These are phyloP conservation scores for Mystacornis crossleyi DNA, from an alignment of 2,113 vertebrate species.

Conservation along the genomic window DNA sequence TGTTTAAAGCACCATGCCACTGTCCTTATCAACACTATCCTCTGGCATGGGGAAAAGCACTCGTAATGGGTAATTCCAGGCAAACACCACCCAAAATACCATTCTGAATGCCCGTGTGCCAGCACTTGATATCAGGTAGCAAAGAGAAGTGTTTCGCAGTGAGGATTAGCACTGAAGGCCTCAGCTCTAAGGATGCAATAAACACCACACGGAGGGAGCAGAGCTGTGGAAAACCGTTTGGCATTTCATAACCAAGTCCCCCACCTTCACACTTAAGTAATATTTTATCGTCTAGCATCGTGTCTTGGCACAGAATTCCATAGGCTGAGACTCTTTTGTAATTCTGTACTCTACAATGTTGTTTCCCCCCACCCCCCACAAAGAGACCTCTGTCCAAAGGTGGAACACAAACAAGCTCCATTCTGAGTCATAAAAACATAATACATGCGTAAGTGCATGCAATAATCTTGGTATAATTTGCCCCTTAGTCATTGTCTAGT, in stretches of 20 bases:
- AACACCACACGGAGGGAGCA: not conserved
- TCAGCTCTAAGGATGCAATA: not conserved
- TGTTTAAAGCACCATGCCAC: not conserved
- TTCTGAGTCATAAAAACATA: slow-evolving; percentile 75
- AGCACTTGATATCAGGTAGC: not conserved
- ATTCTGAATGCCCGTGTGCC: not conserved
- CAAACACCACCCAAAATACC: not conserved
- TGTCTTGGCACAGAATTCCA: slow-evolving; percentile 31
- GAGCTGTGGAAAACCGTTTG: not conserved
- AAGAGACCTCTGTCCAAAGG: slow-evolving; percentile 72
- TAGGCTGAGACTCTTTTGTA: slow-evolving; percentile 54
- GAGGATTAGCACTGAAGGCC: not conserved
- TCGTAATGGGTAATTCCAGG: not conserved
- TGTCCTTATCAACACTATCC: not conserved
- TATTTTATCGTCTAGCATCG: slow-evolving; percentile 44
- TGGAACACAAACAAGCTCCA: slow-evolving; percentile 71
- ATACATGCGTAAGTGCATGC: slow-evolving; percentile 76
- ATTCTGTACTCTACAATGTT: slow-evolving; percentile 32
- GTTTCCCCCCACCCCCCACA: not conserved
- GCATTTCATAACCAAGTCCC: slow-evolving; percentile 32
- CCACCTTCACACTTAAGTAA: slow-evolving; percentile 43
- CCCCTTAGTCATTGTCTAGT: slow-evolving; percentile 84
- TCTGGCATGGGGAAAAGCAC: not conserved
- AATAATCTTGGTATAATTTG: slow-evolving; percentile 80
- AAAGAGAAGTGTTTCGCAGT: not conserved